These are phyloP conservation scores for Trichosurus vulpecula DNA, from an alignment of 2,797 vertebrate genomes.

Conservation along the genomic window DNA sequence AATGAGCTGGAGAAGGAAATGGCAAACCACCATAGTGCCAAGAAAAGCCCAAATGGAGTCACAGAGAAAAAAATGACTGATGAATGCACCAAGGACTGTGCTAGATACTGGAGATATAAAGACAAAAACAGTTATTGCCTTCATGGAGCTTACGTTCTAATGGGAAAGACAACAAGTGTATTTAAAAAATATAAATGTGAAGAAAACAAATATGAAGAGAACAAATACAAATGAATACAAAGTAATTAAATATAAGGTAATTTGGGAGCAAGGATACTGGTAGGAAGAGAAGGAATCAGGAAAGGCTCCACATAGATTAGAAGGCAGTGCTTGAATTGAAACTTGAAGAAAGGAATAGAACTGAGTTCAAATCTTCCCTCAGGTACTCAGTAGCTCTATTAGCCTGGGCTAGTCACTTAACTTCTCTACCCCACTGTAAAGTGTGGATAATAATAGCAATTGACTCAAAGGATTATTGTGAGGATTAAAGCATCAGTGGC, in stretches of 20 bases:
- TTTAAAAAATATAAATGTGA: background rate
- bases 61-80: background rate
- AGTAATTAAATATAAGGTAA: background rate
- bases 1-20: background rate
- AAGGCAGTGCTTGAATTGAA: background rate
- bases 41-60: background rate
- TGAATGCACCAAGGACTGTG: background rate
- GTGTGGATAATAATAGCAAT: background rate
- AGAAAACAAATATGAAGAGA: background rate
- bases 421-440: background rate
- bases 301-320: background rate
- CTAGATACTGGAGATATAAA: background rate
- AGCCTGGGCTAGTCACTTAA: background rate
- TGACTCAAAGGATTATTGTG: background rate
- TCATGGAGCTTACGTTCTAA: background rate
- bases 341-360: background rate
- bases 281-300: background rate
- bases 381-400: background rate
- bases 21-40: background rate
- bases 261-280: background rate
- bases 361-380: background rate
- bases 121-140: background rate
- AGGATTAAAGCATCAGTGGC: background rate
- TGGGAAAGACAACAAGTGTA: background rate
- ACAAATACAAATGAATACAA: background rate